Conservation (phyloP, 2,113 vertebrate genomes). For the Ammodramus savannarum region DNA sequence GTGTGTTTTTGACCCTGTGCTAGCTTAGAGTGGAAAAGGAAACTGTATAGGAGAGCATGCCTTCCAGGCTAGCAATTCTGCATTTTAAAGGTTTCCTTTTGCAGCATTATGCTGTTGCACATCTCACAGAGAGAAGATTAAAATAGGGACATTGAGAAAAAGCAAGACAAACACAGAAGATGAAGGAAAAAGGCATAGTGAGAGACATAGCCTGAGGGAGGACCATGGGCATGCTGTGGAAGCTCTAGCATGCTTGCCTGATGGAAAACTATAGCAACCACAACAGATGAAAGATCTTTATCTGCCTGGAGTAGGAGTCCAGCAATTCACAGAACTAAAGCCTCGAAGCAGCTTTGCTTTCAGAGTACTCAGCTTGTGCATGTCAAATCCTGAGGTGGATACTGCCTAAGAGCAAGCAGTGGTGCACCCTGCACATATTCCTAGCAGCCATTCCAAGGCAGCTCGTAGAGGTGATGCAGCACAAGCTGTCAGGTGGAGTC, state of each 20-base stretch:
- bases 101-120: background rate
- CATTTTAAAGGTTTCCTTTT: background rate
- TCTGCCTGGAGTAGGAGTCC: background rate
- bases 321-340: background rate
- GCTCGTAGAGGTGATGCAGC: background rate
- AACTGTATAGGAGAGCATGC: background rate
- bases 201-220: background rate
- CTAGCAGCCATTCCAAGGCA: background rate
- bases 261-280: background rate
- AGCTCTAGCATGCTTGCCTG: background rate
- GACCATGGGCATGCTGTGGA: background rate
- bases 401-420: background rate
- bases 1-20: background rate
- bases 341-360: background rate
- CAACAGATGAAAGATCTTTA: background rate
- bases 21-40: background rate
- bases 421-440: background rate
- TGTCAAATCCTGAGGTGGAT: background rate
- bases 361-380: too few relatives aligned
- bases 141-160: background rate
- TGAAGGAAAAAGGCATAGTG: background rate
- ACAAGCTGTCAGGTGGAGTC: background rate
- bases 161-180: background rate
- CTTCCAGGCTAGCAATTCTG: background rate
- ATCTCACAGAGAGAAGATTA: background rate